Evolutionary conservation across 2,113 vertebrate genomes (phyloP).

Genomic region (Trogon surrucura): DNA sequence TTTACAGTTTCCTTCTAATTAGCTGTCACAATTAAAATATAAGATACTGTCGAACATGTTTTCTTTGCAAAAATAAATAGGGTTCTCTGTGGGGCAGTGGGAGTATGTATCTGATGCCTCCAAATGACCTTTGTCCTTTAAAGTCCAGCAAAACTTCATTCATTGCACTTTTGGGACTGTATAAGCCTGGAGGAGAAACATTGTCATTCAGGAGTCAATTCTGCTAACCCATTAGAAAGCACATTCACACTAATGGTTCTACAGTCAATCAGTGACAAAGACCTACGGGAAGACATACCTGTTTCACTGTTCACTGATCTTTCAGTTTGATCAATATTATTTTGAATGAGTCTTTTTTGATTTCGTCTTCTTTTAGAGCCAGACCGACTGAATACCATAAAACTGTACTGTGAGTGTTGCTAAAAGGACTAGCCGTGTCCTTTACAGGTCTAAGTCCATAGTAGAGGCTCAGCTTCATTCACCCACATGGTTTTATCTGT

Average conservation of each 20-base stretch:
- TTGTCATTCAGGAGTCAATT: constrained; percentile 67
- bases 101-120: neutral
- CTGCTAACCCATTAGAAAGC: constrained; percentile 63
- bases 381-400: neutral
- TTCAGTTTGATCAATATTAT: constrained; percentile 74
- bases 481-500: neutral
- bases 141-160: constrained; percentile 51
- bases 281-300: constrained; percentile 55
- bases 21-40: neutral
- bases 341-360: constrained; percentile 58
- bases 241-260: constrained; percentile 53
- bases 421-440: neutral
- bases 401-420: neutral
- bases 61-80: neutral
- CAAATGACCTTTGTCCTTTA: constrained; percentile 6
- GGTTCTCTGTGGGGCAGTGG: neutral
- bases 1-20: neutral
- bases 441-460: neutral
- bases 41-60: neutral
- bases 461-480: constrained; percentile 22
- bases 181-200: constrained; percentile 46
- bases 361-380: constrained; percentile 47
- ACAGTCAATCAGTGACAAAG: constrained; percentile 54
- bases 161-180: constrained; percentile 16
- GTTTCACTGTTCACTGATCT: constrained; percentile 67